These are phyloP conservation scores for Melolontha melolontha DNA, from an alignment of 2,888 invertebrate genomes.

Conservation along the genomic window DNA sequence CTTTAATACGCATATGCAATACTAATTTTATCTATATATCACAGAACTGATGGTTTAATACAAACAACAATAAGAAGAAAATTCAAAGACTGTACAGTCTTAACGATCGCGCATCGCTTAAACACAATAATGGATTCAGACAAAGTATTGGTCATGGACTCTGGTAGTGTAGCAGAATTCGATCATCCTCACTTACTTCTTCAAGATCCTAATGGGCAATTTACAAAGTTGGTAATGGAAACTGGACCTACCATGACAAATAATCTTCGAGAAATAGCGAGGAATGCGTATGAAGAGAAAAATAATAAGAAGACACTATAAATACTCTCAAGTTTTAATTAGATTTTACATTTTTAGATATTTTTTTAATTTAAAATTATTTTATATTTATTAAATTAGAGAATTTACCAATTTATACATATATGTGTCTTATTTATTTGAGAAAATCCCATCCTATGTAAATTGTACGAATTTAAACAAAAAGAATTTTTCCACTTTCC, in stretches of 20 bases:
- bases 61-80: slow-evolving; percentile 81
- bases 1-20: not conserved
- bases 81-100: slow-evolving; percentile 81
- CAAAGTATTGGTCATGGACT: slow-evolving; percentile 83
- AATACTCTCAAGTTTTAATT: too few species aligned
- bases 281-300: slow-evolving; percentile 35
- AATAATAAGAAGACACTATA: too few species aligned
- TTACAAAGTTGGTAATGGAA: slow-evolving; percentile 77
- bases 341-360: not conserved
- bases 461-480: too few species aligned
- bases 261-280: slow-evolving; percentile 43
- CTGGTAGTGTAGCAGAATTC: slow-evolving; percentile 80
- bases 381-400: too few species aligned
- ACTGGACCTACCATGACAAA: slow-evolving; percentile 68
- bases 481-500: too few species aligned
- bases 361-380: too few species aligned
- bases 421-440: too few species aligned
- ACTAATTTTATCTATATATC: not conserved
- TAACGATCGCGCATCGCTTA: slow-evolving; percentile 85
- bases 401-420: too few species aligned
- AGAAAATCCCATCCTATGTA: too few species aligned
- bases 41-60: slow-evolving; percentile 80
- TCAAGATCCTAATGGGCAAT: slow-evolving; percentile 67
- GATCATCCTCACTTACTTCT: slow-evolving; percentile 81
- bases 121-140: slow-evolving; percentile 89